Evolutionary conservation across 2,797 vertebrate species (phyloP).

Genomic region (Notolabrus celidotus): DNA sequence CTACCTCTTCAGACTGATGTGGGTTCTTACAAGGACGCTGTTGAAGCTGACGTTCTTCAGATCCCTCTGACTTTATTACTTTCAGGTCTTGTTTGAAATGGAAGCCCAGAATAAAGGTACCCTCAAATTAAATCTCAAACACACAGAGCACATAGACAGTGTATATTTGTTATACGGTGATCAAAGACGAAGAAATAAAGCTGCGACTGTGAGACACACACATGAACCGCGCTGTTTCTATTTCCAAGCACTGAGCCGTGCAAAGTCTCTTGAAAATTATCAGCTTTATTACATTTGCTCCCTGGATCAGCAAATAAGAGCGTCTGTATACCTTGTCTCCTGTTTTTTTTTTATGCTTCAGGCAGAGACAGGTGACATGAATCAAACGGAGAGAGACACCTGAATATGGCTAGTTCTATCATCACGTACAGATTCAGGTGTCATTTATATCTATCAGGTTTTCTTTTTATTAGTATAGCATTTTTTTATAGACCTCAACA

Average conservation of each 20-base stretch:
- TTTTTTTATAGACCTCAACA: too few species aligned
- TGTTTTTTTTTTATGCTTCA: background rate
- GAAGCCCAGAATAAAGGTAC: background rate
- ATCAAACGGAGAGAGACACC: background rate
- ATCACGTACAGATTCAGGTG: background rate
- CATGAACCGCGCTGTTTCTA: background rate
- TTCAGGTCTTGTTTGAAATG: slow-evolving; percentile 3
- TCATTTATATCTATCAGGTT: background rate
- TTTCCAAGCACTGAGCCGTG: background rate
- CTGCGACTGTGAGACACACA: background rate
- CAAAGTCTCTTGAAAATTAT: background rate
- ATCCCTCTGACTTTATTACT: background rate
- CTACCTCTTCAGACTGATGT: background rate
- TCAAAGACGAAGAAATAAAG: slow-evolving; percentile 1
- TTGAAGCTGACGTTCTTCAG: background rate
- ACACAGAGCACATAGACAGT: background rate
- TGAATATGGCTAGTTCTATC: background rate
- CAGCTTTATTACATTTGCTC: slow-evolving; percentile 1
- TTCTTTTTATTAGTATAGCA: too few species aligned
- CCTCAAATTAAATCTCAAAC: slow-evolving; percentile 4
- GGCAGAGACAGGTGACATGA: too few species aligned
- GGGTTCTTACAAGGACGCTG: slow-evolving; percentile 19
- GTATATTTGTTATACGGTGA: slow-evolving; percentile 3
- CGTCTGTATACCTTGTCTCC: background rate
- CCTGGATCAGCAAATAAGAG: background rate